Conservation (phyloP, 2,797 vertebrate genomes). For the Urocyon cinereoargenteus region DNA sequence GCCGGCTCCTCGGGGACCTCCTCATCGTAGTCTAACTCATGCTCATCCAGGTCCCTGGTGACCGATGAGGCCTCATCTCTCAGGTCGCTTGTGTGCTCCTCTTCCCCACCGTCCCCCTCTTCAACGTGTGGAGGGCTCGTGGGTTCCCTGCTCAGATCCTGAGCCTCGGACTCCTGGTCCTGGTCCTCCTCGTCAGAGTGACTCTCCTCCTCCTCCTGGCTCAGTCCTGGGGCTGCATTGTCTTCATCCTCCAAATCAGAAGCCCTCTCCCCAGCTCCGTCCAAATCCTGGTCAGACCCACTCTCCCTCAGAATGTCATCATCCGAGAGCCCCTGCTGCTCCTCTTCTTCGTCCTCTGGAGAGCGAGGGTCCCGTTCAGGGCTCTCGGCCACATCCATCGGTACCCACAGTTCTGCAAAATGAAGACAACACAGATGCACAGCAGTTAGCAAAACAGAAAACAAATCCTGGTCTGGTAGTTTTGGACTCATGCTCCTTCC, state of each 20-base stretch:
- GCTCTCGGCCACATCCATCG: slow-evolving; percentile 97
- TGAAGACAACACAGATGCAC: slow-evolving; percentile 5
- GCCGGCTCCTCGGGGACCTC: slow-evolving; percentile 96
- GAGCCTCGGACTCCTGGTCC: slow-evolving; percentile 91
- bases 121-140: slow-evolving; percentile 82
- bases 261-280: slow-evolving; percentile 82
- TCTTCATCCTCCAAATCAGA: slow-evolving; percentile 88
- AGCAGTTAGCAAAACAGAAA: neutral
- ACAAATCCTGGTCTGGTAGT: neutral
- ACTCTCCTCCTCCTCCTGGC: slow-evolving; percentile 83
- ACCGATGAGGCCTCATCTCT: slow-evolving; percentile 95
- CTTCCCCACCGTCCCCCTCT: slow-evolving; percentile 84
- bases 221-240: slow-evolving; percentile 83
- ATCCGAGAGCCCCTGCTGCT: slow-evolving; percentile 91
- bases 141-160: slow-evolving; percentile 85
- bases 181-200: slow-evolving; percentile 90
- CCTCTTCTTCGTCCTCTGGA: slow-evolving; percentile 92
- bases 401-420: slow-evolving; percentile 85
- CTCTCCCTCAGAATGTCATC: slow-evolving; percentile 92
- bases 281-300: slow-evolving; percentile 87
- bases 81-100: slow-evolving; percentile 90
- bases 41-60: slow-evolving; percentile 96
- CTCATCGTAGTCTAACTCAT: slow-evolving; percentile 98
- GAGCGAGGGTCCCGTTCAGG: slow-evolving; percentile 94
- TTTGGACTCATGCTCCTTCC: neutral